Conservation (phyloP, 2,113 vertebrate genomes). For the Polyodon spathula region DNA sequence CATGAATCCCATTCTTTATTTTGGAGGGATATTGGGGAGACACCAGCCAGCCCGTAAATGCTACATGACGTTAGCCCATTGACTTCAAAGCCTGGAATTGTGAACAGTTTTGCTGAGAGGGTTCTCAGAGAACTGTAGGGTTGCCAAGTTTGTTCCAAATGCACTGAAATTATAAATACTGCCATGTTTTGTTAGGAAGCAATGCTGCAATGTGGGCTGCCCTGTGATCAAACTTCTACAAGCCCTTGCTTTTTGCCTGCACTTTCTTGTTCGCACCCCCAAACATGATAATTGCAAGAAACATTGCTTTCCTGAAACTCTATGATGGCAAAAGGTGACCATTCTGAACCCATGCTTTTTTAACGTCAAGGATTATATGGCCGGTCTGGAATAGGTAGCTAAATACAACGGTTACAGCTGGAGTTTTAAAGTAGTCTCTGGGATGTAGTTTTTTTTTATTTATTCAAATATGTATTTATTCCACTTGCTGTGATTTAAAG, state of each 20-base stretch:
- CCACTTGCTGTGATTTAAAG: no score
- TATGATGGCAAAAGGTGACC: conserved; percentile 7
- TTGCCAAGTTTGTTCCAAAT: conserved; percentile 5
- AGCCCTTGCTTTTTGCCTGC: neutral
- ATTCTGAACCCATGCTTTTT: conserved; percentile 11
- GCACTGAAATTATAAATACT: conserved; percentile 13
- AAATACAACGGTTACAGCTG: no score
- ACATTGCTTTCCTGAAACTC: neutral
- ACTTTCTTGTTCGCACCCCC: neutral
- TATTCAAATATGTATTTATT: no score
- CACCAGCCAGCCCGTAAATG: neutral
- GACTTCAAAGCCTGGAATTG: conserved; percentile 29
- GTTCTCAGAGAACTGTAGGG: conserved; percentile 13
- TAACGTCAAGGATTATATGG: no score
- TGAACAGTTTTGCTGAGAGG: conserved; percentile 3
- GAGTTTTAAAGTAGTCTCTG: no score
- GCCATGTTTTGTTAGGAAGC: conserved; percentile 11
- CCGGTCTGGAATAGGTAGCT: no score
- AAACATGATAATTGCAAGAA: neutral
- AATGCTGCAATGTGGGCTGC: neutral
- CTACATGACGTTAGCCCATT: neutral
- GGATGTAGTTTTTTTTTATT: no score
- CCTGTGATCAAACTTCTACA: neutral
- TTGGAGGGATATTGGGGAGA: neutral
- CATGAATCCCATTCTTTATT: neutral